These are phyloP conservation scores for Plutomurus gul DNA, from an alignment of 1,140 invertebrate genomes.

Conservation along the genomic window DNA sequence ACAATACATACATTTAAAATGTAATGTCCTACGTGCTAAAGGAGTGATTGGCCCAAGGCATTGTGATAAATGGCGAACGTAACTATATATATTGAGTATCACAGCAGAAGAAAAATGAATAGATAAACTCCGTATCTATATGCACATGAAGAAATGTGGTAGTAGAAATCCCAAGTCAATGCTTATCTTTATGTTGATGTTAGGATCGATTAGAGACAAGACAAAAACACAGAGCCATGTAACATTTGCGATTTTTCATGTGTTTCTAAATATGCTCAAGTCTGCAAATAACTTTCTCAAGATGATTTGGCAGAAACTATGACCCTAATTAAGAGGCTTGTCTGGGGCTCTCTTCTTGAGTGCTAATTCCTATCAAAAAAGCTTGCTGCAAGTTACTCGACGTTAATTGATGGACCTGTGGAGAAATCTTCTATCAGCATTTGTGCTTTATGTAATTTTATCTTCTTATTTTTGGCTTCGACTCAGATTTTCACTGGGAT, in stretches of 20 bases:
- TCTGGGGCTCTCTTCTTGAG: no score
- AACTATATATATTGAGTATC: no score
- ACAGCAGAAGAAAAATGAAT: no score
- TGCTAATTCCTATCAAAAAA: no score
- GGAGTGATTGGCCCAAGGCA: no score
- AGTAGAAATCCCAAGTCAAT: background rate
- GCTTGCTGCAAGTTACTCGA: background rate
- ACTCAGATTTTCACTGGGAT: background rate
- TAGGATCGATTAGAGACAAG: slow-evolving; percentile 6
- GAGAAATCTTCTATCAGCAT: background rate
- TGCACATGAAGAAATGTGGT: background rate
- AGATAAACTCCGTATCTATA: no score
- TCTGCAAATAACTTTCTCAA: background rate
- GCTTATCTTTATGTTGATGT: background rate
- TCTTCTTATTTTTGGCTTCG: background rate
- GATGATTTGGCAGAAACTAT: slow-evolving; percentile 21
- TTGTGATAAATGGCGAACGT: no score
- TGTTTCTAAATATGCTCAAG: background rate
- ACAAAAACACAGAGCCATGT: no score
- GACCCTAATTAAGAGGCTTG: slow-evolving; percentile 19
- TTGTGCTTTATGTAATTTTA: no score
- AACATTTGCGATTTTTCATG: background rate
- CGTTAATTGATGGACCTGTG: background rate
- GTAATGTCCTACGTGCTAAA: background rate
- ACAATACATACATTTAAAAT: no score